Evolutionary conservation across 2,888 invertebrate genomes (phyloP).

Genomic region (Protodeltote pygarga): DNA sequence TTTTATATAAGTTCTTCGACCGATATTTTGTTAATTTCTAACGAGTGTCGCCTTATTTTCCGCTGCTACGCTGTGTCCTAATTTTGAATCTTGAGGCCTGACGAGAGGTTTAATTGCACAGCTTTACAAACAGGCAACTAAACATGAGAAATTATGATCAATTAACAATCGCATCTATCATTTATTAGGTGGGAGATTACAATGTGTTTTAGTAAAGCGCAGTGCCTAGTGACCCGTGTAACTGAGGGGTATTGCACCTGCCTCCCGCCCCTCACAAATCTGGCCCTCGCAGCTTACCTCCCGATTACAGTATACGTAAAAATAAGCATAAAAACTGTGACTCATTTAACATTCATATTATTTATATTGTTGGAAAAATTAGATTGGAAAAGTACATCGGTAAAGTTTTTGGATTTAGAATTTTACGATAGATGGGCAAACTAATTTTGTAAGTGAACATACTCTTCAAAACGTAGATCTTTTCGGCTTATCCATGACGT

Average conservation of each 20-base stretch:
- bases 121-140: too few relatives aligned
- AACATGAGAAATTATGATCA: constrained; percentile 35
- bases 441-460: too few relatives aligned
- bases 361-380: neutral
- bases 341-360: neutral
- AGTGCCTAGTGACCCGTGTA: constrained; percentile 69
- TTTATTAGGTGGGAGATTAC: constrained; percentile 50
- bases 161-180: constrained; percentile 22
- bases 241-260: constrained; percentile 81
- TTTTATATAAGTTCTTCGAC: too few relatives aligned
- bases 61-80: too few relatives aligned
- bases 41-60: too few relatives aligned
- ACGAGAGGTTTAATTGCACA: too few relatives aligned
- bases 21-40: neutral
- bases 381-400: neutral
- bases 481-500: too few relatives aligned
- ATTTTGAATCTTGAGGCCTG: too few relatives aligned
- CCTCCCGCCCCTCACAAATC: constrained; percentile 80
- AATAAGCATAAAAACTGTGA: constrained; percentile 29
- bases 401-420: too few relatives aligned
- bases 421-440: too few relatives aligned
- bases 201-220: constrained; percentile 41
- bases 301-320: constrained; percentile 56
- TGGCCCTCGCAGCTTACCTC: constrained; percentile 77
- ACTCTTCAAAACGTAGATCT: too few relatives aligned